Percentiles rank a stretch among this genome's conserved stretches.
Evolutionary conservation across 2,888 invertebrate genomes (phyloP).

Genomic region (Zaprionus bogoriensis): DNA sequence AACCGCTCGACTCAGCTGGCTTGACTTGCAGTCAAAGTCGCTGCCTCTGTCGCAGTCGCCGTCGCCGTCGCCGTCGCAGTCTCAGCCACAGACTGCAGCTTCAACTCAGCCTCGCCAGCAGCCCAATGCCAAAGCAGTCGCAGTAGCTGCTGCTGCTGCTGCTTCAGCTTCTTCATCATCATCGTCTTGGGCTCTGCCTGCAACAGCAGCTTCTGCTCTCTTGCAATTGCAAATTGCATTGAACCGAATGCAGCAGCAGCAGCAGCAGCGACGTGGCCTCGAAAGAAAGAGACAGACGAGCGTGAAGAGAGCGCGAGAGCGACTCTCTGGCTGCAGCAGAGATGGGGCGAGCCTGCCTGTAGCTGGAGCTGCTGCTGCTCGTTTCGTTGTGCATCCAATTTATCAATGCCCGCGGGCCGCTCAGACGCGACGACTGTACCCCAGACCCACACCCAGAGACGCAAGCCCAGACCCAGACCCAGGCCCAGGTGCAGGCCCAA

Average conservation of each 20-base stretch:
- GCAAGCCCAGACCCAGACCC: neutral
- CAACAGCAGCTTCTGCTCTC: slow-evolving; percentile 14
- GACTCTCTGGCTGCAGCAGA: slow-evolving; percentile 17
- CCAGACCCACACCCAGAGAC: neutral
- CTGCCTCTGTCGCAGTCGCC: neutral
- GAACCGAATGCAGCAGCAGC: slow-evolving; percentile 42
- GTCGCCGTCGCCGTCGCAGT: slow-evolving; percentile 1
- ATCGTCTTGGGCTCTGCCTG: neutral
- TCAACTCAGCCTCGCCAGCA: slow-evolving; percentile 15
- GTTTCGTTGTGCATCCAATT: slow-evolving; percentile 48
- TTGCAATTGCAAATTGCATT: slow-evolving; percentile 61
- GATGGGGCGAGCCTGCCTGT: neutral
- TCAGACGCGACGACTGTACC: slow-evolving; percentile 46
- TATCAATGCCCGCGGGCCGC: slow-evolving; percentile 46
- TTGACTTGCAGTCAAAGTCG: slow-evolving; percentile 1
- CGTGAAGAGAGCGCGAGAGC: slow-evolving; percentile 10
- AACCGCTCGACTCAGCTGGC: slow-evolving; percentile 61
- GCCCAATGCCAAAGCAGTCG: slow-evolving; percentile 36
- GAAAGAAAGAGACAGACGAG: slow-evolving; percentile 17
- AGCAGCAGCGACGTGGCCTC: slow-evolving; percentile 19
- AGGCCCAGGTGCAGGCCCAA: neutral
- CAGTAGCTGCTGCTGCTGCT: slow-evolving; percentile 3
- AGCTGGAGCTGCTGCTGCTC: slow-evolving; percentile 15
- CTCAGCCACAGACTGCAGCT: slow-evolving; percentile 5
- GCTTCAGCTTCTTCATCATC: slow-evolving; percentile 12